Conservation (phyloP, 2,797 vertebrate genomes). For the Amazona ochrocephala region DNA sequence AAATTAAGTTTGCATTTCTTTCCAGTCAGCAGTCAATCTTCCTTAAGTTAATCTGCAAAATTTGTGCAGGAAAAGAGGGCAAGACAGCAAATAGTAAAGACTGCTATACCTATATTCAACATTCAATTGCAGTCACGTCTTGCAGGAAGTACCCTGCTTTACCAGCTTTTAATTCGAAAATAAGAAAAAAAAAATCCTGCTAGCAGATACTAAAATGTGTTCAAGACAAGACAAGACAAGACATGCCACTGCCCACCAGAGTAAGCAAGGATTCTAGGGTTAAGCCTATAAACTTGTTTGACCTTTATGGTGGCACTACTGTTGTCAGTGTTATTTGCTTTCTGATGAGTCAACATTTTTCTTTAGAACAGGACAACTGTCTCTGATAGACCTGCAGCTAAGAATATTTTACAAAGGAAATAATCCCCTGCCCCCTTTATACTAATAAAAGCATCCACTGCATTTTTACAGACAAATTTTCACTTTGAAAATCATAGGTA, state of each 20-base stretch:
- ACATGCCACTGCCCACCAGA: background rate
- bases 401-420: background rate
- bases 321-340: background rate
- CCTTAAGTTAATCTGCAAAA: background rate
- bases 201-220: background rate
- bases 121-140: background rate
- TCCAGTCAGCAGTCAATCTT: background rate
- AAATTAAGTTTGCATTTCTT: background rate
- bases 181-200: background rate
- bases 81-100: background rate
- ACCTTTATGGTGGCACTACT: background rate
- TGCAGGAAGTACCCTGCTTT: background rate
- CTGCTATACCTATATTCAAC: background rate
- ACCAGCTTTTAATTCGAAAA: background rate
- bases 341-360: background rate
- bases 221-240: background rate
- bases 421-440: background rate
- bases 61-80: background rate
- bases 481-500: background rate
- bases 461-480: background rate
- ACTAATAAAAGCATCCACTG: background rate
- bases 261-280: background rate
- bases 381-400: background rate
- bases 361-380: background rate
- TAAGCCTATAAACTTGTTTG: background rate